These are phyloP conservation scores for Cuniculus paca DNA, from an alignment of 2,797 vertebrate genomes.

Conservation along the genomic window DNA sequence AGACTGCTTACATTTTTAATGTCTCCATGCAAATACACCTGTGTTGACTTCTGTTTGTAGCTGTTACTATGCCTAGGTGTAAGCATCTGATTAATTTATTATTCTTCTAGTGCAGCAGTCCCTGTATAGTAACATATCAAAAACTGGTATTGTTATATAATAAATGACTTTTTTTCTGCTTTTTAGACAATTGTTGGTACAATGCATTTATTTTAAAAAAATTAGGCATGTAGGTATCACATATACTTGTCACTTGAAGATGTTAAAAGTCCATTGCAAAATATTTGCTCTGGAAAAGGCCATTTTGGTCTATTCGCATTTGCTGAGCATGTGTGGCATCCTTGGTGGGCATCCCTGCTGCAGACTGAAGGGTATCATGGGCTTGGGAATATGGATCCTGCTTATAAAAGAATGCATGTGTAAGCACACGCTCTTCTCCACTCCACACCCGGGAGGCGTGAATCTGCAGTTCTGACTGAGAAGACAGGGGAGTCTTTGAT, in stretches of 20 bases:
- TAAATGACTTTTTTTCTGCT: background rate
- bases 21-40: conserved; percentile 19
- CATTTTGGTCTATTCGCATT: background rate
- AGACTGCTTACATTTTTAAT: background rate
- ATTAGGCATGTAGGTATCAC: background rate
- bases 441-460: background rate
- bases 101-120: background rate
- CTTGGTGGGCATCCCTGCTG: background rate
- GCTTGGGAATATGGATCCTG: background rate
- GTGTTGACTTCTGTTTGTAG: background rate
- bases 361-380: background rate
- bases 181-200: background rate
- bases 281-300: background rate
- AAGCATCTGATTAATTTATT: background rate
- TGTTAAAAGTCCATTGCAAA: background rate
- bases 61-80: background rate
- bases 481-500: background rate
- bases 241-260: background rate
- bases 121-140: background rate
- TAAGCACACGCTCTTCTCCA: background rate
- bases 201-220: background rate
- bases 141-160: background rate
- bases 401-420: background rate
- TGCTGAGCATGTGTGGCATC: background rate
- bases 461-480: background rate